A percentile compares a stretch with the other conserved stretches of the same genome.
These are phyloP conservation scores for Pimpla rufipes DNA, from an alignment of 2,888 invertebrate genomes.

Conservation along the genomic window DNA sequence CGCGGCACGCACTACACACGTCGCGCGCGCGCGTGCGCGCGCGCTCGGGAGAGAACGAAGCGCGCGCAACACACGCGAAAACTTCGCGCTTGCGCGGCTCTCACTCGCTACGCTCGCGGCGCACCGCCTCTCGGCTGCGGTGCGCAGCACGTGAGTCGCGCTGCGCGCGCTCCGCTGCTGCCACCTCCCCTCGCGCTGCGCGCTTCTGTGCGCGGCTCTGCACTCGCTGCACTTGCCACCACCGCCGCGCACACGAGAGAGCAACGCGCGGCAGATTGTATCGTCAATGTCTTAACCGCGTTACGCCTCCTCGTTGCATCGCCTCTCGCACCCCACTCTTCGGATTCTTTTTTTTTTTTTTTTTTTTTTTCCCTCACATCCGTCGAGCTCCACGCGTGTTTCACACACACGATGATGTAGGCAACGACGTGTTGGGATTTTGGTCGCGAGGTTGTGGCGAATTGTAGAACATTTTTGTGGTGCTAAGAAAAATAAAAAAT, in stretches of 20 bases:
- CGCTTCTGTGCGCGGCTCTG: too few relatives aligned
- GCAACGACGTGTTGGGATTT: too few relatives aligned
- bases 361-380: not conserved
- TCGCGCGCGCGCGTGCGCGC: too few relatives aligned
- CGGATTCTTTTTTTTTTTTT: constrained; percentile 38
- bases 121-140: constrained; percentile 40
- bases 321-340: constrained; percentile 44
- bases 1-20: constrained; percentile 74
- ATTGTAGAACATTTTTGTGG: too few relatives aligned
- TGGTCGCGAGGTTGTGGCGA: too few relatives aligned
- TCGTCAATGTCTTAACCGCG: constrained; percentile 82
- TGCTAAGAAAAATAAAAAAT: too few relatives aligned
- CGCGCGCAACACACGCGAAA: too few relatives aligned
- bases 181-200: constrained; percentile 28
- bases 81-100: constrained; percentile 65
- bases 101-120: constrained; percentile 23
- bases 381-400: too few relatives aligned
- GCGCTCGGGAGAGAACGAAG: too few relatives aligned
- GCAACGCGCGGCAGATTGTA: constrained; percentile 80
- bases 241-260: constrained; percentile 47
- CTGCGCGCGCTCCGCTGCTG: constrained; percentile 46
- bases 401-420: too few relatives aligned
- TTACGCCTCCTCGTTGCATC: constrained; percentile 77
- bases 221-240: constrained; percentile 57
- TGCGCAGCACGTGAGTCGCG: constrained; percentile 34